Base-by-base conservation (phyloP, 2,888 invertebrate species). In the Bedellia somnulentella region DNA sequence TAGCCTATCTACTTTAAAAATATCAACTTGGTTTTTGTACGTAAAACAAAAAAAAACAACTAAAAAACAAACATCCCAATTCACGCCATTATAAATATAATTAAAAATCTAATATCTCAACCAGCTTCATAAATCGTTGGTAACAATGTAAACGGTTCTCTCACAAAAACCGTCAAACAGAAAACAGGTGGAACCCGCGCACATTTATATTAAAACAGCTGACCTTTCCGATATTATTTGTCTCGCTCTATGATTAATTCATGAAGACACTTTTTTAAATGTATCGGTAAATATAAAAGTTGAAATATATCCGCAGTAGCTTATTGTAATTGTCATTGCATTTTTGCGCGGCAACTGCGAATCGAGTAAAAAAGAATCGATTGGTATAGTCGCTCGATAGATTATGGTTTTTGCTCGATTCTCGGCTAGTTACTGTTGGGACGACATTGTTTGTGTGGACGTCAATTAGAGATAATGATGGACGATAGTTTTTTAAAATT, bases 401-500 rank as follows among this genome's bases (percentile, higher is more conserved):
- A 62, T 64, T 62, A 60, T 45, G 41, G 57, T 68, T 71, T 70
- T 70, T 68, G 61, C 45, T 39, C 41, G 42, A 43, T 49, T 43
- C 49, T 43, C 42, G 52, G 55, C 62, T 66, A 61, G 62, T 45
- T n/a, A n/a, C n/a, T n/a, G n/a, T n/a, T 43, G 41, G 36, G 43
- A 53, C 57, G 55, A 64, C 70, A 63, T 68, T 67, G 66, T 68
- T 59, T 49, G 37, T 38, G 33, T 40, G 48, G 49, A 63, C 61
- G 66, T 68, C 68, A 73, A 73, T 73, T 73, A 73, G 57, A 45
- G 57, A 50, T 70, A 71, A 70, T 70, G 67, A 68, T 59, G 60
- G 52, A 56, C 53, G 45, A 49, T 45, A 54, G 58, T 57, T 57
- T 60, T 55, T n/a, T n/a, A n/a, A n/a, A n/a, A n/a, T n/a, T n/a